Evolutionary conservation across 2,797 vertebrate species (phyloP).

Genomic region (Pteronotus mesoamericanus): DNA sequence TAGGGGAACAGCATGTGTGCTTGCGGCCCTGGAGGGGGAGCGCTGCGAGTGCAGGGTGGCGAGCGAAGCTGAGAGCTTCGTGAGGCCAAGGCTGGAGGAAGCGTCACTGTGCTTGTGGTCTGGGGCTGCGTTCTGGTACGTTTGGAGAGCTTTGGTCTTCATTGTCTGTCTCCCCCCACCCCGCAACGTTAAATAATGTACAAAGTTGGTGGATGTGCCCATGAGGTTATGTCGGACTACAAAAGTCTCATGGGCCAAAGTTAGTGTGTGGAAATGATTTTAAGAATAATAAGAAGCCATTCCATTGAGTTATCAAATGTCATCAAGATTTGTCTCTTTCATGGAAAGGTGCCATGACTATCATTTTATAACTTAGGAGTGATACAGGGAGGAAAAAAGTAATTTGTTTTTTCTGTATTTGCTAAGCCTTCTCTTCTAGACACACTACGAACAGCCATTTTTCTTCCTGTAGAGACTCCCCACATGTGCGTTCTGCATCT

Average conservation of each 20-base stretch:
- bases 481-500: background rate
- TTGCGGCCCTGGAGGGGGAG: background rate
- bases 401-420: background rate
- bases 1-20: background rate
- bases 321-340: background rate
- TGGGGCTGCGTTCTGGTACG: background rate
- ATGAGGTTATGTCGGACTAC: background rate
- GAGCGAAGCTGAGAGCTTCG: background rate
- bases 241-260: background rate
- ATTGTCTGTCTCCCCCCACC: too few relatives aligned
- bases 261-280: slow-evolving; percentile 3
- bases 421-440: background rate
- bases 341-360: background rate
- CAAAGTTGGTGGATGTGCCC: background rate
- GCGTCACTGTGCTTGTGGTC: background rate
- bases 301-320: background rate
- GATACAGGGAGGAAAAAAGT: background rate
- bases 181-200: background rate
- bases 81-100: background rate
- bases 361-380: background rate
- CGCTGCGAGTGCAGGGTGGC: background rate
- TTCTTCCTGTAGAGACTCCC: background rate
- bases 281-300: background rate
- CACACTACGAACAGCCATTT: background rate
- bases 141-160: background rate